These are phyloP conservation scores for Picathartes gymnocephalus DNA, from an alignment of 2,113 vertebrate genomes.

Conservation along the genomic window DNA sequence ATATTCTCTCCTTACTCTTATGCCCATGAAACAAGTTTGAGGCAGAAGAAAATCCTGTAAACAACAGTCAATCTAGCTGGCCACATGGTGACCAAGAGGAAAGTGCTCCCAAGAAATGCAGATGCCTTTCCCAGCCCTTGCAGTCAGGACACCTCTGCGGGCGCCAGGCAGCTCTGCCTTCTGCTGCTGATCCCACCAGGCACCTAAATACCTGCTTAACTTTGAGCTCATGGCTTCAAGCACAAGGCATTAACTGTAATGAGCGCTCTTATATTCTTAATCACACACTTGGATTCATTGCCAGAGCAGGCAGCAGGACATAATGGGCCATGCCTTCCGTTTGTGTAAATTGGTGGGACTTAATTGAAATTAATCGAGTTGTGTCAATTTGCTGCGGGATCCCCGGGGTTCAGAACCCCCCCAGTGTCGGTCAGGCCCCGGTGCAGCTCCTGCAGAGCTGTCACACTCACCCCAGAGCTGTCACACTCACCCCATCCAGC, in stretches of 20 bases:
- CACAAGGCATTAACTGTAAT: slow-evolving; percentile 9
- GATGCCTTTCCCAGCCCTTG: background rate
- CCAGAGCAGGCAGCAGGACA: background rate
- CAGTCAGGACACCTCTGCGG: background rate
- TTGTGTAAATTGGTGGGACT: background rate
- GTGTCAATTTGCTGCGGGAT: background rate
- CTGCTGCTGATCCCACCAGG: background rate
- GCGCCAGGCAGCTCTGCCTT: background rate
- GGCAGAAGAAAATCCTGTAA: background rate
- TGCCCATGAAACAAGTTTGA: background rate
- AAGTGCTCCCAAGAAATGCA: background rate
- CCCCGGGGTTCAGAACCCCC: background rate
- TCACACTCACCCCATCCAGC: background rate
- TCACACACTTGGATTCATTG: background rate
- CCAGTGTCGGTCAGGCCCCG: background rate
- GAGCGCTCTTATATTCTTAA: background rate
- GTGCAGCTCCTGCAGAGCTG: background rate
- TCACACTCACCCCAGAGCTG: too few relatives aligned
- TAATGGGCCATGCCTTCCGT: background rate
- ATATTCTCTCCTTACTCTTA: background rate
- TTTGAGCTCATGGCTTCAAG: background rate
- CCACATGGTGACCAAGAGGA: background rate
- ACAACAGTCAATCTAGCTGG: background rate
- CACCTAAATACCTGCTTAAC: background rate
- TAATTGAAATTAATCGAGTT: background rate